Conservation (phyloP, 2,888 invertebrate genomes). For the Ormyrus pomaceus region DNA sequence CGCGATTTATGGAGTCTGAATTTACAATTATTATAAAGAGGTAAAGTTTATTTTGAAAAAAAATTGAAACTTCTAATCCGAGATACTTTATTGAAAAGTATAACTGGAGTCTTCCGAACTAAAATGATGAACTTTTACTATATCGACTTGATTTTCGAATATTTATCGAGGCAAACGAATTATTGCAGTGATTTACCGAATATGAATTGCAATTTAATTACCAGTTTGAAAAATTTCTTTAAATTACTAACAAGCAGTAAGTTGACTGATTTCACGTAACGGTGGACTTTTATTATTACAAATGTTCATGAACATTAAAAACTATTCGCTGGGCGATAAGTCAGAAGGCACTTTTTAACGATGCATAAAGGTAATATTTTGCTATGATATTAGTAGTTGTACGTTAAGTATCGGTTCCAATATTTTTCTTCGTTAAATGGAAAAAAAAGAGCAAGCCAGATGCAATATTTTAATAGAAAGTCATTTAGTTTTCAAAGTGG, state of each 20-base stretch:
- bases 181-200: too few relatives aligned
- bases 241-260: too few relatives aligned
- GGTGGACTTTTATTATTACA: too few relatives aligned
- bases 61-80: background rate
- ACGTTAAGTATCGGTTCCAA: too few relatives aligned
- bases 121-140: background rate
- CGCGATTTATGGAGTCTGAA: slow-evolving; percentile 26
- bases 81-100: slow-evolving; percentile 20
- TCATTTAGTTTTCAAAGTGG: background rate
- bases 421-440: background rate
- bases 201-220: too few relatives aligned
- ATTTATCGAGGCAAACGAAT: background rate
- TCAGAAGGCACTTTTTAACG: slow-evolving; percentile 2
- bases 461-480: slow-evolving; percentile 28
- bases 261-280: too few relatives aligned
- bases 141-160: slow-evolving; percentile 9
- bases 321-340: slow-evolving; percentile 6
- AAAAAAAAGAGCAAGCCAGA: background rate
- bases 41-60: slow-evolving; percentile 4
- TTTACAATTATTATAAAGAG: slow-evolving; percentile 9
- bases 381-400: too few relatives aligned
- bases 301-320: background rate
- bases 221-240: too few relatives aligned
- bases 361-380: background rate
- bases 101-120: slow-evolving; percentile 40